Conservation (phyloP, 1,140 invertebrate genomes). For the Solenopsis fugax region DNA sequence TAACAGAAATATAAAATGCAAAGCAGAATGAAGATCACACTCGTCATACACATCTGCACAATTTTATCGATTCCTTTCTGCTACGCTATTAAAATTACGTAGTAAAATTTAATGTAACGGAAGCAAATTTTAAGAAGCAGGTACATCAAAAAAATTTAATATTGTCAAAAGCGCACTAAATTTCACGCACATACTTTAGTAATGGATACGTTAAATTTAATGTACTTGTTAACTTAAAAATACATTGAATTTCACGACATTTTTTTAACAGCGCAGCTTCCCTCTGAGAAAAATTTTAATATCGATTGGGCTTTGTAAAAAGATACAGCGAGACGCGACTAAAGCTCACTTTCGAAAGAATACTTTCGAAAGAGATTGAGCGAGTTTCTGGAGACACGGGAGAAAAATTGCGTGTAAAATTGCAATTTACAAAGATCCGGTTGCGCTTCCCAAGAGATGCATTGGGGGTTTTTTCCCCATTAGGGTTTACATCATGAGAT, state of each 20-base stretch:
- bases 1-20: background rate
- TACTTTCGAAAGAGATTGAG: background rate
- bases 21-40: background rate
- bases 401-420: constrained; percentile 1
- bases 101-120: too few species aligned
- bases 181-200: too few species aligned
- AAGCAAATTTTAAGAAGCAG: too few species aligned
- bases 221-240: too few species aligned
- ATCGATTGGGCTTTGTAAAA: background rate
- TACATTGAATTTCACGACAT: too few species aligned
- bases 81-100: too few species aligned
- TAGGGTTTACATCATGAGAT: background rate
- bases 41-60: background rate
- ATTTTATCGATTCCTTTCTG: background rate
- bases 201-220: too few species aligned
- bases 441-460: background rate
- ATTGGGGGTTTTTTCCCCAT: too few species aligned
- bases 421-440: background rate
- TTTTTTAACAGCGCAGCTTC: background rate
- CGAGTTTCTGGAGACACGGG: background rate
- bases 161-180: too few species aligned
- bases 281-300: background rate
- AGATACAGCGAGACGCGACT: background rate
- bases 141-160: too few species aligned
- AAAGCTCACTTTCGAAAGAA: background rate